phyloP scores from a whole-genome alignment of 2,888 invertebrate genomes.

The Therioaphis trifolii region DNA sequence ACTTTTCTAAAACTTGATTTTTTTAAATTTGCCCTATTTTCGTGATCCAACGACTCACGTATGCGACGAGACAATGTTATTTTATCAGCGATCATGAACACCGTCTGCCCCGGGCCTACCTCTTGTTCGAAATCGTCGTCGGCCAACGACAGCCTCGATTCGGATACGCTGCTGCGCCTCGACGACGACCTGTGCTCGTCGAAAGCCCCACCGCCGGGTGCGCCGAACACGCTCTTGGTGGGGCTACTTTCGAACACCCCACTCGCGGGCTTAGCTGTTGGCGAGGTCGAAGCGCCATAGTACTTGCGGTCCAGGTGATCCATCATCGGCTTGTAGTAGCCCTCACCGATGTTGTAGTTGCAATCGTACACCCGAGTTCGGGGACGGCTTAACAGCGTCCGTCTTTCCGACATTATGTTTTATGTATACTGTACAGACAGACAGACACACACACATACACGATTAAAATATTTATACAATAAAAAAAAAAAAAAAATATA shows the following conservation, averaged over 20 bases:
- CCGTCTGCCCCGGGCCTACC: conserved; percentile 13
- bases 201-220: conserved; percentile 67
- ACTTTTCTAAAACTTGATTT: no score
- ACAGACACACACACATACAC: no score
- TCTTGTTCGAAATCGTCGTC: conserved; percentile 64
- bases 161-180: conserved; percentile 70
- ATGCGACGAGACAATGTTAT: no score
- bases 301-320: conserved; percentile 81
- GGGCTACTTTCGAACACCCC: conserved; percentile 69
- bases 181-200: conserved; percentile 66
- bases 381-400: conserved; percentile 71
- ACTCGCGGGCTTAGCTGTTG: conserved; percentile 70
- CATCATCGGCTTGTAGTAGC: conserved; percentile 82
- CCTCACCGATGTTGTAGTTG: conserved; percentile 86
- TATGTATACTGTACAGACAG: no score
- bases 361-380: conserved; percentile 87
- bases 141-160: conserved; percentile 63
- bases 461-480: no score
- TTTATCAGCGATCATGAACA: no score
- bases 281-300: conserved; percentile 69
- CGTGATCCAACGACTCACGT: no score
- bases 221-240: conserved; percentile 68
- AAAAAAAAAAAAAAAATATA: no score
- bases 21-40: no score
- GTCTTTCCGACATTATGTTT: conserved; percentile 63